These are phyloP conservation scores for Hydropotes inermis DNA, from an alignment of 2,113 vertebrate genomes.

Conservation along the genomic window DNA sequence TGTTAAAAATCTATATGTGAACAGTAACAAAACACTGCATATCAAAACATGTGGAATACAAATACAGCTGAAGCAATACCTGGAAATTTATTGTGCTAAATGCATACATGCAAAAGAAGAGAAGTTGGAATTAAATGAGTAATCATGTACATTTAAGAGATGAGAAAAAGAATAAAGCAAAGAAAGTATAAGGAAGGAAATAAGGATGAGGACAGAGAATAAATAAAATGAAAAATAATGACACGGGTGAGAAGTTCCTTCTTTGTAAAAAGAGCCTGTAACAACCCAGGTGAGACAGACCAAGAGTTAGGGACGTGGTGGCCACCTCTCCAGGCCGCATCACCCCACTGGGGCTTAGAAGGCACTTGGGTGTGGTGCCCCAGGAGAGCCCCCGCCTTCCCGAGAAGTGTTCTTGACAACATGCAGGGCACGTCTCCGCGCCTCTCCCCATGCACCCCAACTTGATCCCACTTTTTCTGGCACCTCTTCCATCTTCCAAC, in stretches of 20 bases:
- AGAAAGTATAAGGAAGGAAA: neutral
- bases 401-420: neutral
- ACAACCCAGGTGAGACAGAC: neutral
- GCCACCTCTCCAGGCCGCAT: neutral
- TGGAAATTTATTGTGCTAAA: neutral
- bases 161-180: neutral
- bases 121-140: neutral
- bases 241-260: neutral
- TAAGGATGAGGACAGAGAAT: neutral
- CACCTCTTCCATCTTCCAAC: neutral
- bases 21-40: neutral
- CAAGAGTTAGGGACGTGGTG: neutral
- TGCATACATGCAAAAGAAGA: neutral
- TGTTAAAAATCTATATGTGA: neutral
- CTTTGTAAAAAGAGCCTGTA: neutral
- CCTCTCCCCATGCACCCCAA: neutral
- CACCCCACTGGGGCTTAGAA: neutral
- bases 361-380: neutral
- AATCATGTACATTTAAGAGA: neutral
- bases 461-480: neutral
- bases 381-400: neutral
- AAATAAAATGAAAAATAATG: neutral
- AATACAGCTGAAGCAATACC: neutral
- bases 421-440: accelerated
- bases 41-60: neutral